Evolutionary conservation across 2,888 invertebrate genomes (phyloP).

Genomic region (Ochropleura plecta): DNA sequence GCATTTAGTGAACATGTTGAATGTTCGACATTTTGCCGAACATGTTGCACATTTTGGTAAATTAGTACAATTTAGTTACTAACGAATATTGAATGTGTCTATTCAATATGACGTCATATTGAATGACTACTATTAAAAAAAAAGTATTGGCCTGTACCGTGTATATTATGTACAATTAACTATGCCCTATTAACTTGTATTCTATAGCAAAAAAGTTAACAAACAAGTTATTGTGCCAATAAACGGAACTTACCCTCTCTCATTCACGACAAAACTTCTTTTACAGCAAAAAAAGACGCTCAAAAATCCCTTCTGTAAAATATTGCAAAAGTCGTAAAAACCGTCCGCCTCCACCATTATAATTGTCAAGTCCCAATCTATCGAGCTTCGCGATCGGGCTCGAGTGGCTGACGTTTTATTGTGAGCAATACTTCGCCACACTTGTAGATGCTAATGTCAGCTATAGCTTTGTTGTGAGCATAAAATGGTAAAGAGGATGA

Average conservation of each 20-base stretch:
- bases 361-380: constrained; percentile 60
- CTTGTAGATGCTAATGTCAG: constrained; percentile 21
- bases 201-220: neutral
- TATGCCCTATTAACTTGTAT: neutral
- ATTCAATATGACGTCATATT: too few relatives aligned
- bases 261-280: neutral
- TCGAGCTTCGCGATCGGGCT: constrained; percentile 35
- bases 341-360: constrained; percentile 46
- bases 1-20: too few relatives aligned
- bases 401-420: constrained; percentile 57
- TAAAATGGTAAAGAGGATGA: neutral
- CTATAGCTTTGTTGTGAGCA: constrained; percentile 5
- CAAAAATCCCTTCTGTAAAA: constrained; percentile 32
- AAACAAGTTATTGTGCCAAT: neutral
- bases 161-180: neutral
- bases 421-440: constrained; percentile 43
- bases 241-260: neutral
- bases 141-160: neutral
- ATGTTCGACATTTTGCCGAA: too few relatives aligned
- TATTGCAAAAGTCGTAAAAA: constrained; percentile 46
- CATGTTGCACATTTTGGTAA: too few relatives aligned
- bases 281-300: constrained; percentile 16
- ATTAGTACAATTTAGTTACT: too few relatives aligned
- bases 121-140: neutral
- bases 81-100: too few relatives aligned